A percentile compares a stretch with the other conserved stretches of the same genome.
These are phyloP conservation scores for Chironomus tepperi DNA, from an alignment of 1,140 invertebrate genomes.

Conservation along the genomic window DNA sequence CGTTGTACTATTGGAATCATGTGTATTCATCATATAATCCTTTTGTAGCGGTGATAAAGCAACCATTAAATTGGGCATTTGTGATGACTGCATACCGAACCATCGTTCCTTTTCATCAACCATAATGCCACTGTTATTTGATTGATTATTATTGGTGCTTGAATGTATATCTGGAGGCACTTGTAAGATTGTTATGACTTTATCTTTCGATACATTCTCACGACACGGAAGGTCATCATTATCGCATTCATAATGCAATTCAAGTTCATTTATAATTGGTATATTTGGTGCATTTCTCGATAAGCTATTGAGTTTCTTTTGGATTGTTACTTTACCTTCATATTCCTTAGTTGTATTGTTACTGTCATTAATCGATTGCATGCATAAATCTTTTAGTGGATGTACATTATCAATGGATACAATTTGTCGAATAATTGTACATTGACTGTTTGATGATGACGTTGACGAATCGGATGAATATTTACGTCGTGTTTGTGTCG, in stretches of 20 bases:
- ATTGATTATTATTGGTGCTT: not conserved
- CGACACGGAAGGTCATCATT: not conserved
- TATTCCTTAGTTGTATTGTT: not conserved
- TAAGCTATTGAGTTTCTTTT: not conserved
- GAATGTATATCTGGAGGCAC: not conserved
- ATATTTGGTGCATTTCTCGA: not conserved
- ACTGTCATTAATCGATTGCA: not conserved
- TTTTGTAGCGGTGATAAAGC: constrained; percentile 65
- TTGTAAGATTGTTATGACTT: constrained; percentile 20
- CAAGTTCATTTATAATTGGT: constrained; percentile 17
- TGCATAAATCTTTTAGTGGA: constrained; percentile 14
- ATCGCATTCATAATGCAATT: constrained; percentile 15
- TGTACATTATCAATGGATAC: not conserved
- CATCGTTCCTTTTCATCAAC: constrained; percentile 40
- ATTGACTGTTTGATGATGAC: constrained; percentile 20
- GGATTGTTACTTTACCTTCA: not conserved
- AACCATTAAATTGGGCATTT: constrained; percentile 50
- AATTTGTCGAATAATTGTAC: constrained; percentile 10
- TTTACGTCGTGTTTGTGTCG: not conserved
- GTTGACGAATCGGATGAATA: constrained; percentile 6
- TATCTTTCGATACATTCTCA: constrained; percentile 15
- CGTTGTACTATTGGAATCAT: constrained; percentile 34
- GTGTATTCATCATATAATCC: constrained; percentile 42
- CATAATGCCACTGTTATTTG: constrained; percentile 25
- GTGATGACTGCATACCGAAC: constrained; percentile 48